These are phyloP conservation scores for Drosophila fuyamai DNA, from an alignment of 1,140 invertebrate species.

Conservation along the genomic window DNA sequence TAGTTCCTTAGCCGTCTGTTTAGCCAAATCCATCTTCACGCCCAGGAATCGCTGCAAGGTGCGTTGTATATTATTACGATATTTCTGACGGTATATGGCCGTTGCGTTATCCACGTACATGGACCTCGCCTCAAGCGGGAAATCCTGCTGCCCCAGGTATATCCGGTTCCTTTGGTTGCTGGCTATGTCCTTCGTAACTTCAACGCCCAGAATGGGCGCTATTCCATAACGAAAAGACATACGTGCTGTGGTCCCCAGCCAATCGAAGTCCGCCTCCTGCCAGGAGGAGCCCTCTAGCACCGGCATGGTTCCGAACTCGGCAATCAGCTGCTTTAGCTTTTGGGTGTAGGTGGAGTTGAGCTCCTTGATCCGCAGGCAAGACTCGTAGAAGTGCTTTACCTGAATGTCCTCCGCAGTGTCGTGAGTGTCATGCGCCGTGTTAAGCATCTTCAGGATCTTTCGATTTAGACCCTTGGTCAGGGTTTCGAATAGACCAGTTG, in stretches of 20 bases:
- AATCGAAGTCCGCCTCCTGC: constrained; percentile 51
- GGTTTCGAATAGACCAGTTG: constrained; percentile 65
- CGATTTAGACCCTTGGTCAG: constrained; percentile 52
- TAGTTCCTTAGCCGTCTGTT: constrained; percentile 50
- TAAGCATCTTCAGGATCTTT: constrained; percentile 47
- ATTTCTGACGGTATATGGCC: constrained; percentile 35
- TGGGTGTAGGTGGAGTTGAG: constrained; percentile 23
- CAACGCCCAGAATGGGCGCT: constrained; percentile 34
- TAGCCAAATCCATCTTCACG: constrained; percentile 29
- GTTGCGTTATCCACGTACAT: constrained; percentile 65
- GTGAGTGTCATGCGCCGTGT: background rate
- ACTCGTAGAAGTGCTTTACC: constrained; percentile 60
- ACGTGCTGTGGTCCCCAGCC: constrained; percentile 34
- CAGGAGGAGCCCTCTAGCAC: constrained; percentile 46
- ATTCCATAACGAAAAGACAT: constrained; percentile 53
- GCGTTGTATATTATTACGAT: constrained; percentile 21
- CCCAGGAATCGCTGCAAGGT: constrained; percentile 40
- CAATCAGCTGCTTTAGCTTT: constrained; percentile 40
- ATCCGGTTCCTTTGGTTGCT: constrained; percentile 52
- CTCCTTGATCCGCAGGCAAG: constrained; percentile 31
- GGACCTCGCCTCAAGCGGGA: constrained; percentile 41
- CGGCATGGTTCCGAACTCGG: constrained; percentile 61
- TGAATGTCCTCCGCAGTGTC: constrained; percentile 53
- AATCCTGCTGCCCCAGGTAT: constrained; percentile 55
- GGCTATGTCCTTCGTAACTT: constrained; percentile 55